Percentiles rank a stretch among this genome's conserved stretches.
Conservation (phyloP, 2,888 invertebrate species). For the Neoitamus cyanurus region DNA sequence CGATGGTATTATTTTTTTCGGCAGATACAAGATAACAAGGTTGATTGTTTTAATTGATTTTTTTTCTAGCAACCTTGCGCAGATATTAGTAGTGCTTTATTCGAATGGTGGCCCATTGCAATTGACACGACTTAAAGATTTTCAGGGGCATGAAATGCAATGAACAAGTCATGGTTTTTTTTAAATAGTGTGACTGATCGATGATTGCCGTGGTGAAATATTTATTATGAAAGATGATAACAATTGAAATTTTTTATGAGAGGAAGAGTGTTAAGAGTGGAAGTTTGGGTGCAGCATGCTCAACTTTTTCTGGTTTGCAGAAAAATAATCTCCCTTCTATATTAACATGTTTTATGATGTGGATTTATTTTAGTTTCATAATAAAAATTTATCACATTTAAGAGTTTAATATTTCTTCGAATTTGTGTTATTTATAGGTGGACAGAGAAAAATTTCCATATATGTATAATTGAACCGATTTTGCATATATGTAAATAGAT, state of each 20-base stretch:
- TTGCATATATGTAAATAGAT: too few species aligned
- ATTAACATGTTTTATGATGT: too few species aligned
- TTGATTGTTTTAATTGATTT: neutral
- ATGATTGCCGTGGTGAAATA: neutral
- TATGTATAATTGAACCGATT: too few species aligned
- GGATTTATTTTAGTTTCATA: too few species aligned
- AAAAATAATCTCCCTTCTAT: too few species aligned
- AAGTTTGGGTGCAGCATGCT: too few species aligned
- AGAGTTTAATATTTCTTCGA: too few species aligned
- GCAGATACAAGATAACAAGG: neutral
- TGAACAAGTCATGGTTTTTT: neutral
- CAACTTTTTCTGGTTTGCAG: too few species aligned
- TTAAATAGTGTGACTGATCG: neutral
- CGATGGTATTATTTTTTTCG: neutral
- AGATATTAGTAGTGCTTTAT: neutral
- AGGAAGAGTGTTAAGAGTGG: neutral
- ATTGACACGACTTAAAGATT: neutral
- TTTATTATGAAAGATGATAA: neutral
- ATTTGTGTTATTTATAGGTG: too few species aligned
- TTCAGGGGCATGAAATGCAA: neutral
- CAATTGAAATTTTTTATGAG: neutral
- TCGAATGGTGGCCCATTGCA: neutral
- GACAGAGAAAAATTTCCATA: too few species aligned
- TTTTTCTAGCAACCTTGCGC: neutral
- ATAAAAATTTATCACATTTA: too few species aligned